Evolutionary conservation across 2,113 vertebrate species (phyloP), one percentile per base, ranked within the genome.

Genomic region (Corythornis vintsioides): DNA sequence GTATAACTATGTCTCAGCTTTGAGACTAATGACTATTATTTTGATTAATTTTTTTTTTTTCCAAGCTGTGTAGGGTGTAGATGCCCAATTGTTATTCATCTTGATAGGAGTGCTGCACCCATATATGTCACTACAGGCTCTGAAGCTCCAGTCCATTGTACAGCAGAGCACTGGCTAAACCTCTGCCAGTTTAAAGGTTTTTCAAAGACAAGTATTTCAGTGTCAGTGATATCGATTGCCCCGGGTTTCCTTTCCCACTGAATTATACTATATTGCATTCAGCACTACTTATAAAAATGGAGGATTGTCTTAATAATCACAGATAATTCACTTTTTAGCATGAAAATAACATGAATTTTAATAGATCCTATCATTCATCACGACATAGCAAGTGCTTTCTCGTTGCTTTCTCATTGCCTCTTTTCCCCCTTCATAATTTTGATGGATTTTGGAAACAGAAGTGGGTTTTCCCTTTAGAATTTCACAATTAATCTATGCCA

Each of bases 401-500:
- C 40, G 15, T 25, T 43, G 43, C 63, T 55, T 82, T 80, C 55
- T 78, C 40, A 15, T 22, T 86, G 83, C 83, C 47, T 11, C 73
- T 67, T 72, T 72, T 61, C 67, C 31, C 67, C 43, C 43, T 92
- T 90, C 92, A 73, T 50, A 85, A 89, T 71, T 92, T 74, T 91
- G 89, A 94, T 24, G 56, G 87, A 71, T 92, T 92, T 67, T 95
- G 92, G 89, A 94, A 94, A 40, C 29, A 89, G 84, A 73, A 93
- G 91, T 73, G 48, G 87, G 56, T 92, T 94, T 96, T 94, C 92
- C 89, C 89, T 88, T 71, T 24, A 60, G 94, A 95, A 56, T 87
- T 94, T 88, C 92, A 33, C 84, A 63, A 96, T 93, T 95, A 84
- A 89, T 92, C 83, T 92, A 17, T 82, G 85, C 95, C 95, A 93